These are phyloP conservation scores for Osmerus eperlanus DNA, from an alignment of 2,113 vertebrate genomes.

Conservation along the genomic window DNA sequence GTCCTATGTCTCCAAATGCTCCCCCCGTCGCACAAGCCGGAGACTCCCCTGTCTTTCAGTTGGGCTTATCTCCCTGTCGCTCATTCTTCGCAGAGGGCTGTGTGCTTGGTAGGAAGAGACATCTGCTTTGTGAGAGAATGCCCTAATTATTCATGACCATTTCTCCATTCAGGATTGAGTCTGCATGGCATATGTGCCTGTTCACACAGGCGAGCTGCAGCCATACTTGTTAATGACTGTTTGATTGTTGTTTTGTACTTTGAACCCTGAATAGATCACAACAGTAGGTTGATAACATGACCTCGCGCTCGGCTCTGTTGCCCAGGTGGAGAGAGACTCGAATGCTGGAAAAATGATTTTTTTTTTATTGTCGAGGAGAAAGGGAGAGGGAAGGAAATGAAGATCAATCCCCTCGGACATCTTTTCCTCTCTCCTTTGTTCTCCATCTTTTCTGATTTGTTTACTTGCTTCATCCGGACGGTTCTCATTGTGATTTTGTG, in stretches of 20 bases:
- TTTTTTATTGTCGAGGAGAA: no score
- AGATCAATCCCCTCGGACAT: no score
- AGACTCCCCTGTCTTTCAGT: constrained; percentile 38
- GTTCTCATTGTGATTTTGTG: no score
- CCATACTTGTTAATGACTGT: constrained; percentile 59
- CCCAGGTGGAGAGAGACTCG: no score
- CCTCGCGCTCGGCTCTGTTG: not conserved
- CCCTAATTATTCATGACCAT: constrained; percentile 80
- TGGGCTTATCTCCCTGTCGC: constrained; percentile 55
- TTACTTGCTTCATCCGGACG: no score
- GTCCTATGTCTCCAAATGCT: constrained; percentile 38
- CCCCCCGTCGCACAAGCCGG: constrained; percentile 1
- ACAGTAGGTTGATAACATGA: not conserved
- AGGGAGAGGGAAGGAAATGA: no score
- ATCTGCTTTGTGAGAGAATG: constrained; percentile 77
- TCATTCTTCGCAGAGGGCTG: constrained; percentile 50
- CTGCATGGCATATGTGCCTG: constrained; percentile 67
- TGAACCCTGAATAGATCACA: not conserved
- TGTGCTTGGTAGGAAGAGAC: constrained; percentile 70
- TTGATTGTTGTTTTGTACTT: constrained; percentile 49
- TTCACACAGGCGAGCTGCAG: constrained; percentile 56
- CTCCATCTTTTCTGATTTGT: no score
- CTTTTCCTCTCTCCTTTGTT: no score
- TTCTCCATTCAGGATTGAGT: constrained; percentile 73
- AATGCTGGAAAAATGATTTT: no score